A percentile compares a stretch with the other conserved stretches of the same genome.
These are phyloP conservation scores for Digitonthophagus gazella DNA, from an alignment of 2,888 invertebrate species.

Conservation along the genomic window DNA sequence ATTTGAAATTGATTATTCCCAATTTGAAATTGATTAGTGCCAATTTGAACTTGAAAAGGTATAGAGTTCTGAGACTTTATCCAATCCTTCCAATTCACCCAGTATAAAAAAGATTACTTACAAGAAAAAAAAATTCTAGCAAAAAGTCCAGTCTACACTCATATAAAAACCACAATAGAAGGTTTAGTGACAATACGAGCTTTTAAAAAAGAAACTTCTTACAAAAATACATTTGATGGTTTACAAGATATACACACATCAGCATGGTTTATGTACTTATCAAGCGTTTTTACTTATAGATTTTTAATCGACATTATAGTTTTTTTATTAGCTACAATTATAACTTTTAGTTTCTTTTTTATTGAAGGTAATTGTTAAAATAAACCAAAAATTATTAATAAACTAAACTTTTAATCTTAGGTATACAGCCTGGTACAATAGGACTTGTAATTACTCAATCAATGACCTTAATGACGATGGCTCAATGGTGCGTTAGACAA, in stretches of 20 bases:
- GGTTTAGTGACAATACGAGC: slow-evolving; percentile 73
- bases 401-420: slow-evolving; percentile 34
- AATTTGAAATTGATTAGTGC: no score
- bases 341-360: slow-evolving; percentile 65
- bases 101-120: no score
- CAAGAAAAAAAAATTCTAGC: slow-evolving; percentile 55
- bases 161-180: slow-evolving; percentile 67
- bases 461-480: slow-evolving; percentile 54
- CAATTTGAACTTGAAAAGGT: no score
- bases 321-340: slow-evolving; percentile 62
- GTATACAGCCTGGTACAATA: slow-evolving; percentile 46
- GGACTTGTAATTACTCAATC: slow-evolving; percentile 49
- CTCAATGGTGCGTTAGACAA: slow-evolving; percentile 80
- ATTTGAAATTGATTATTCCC: no score
- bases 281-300: slow-evolving; percentile 65
- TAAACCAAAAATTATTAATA: neutral
- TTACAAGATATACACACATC: slow-evolving; percentile 64
- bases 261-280: slow-evolving; percentile 70
- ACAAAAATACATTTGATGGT: slow-evolving; percentile 59
- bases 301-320: slow-evolving; percentile 71
- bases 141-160: slow-evolving; percentile 72
- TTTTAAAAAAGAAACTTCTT: slow-evolving; percentile 59
- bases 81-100: no score
- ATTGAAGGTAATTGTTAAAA: slow-evolving; percentile 35
- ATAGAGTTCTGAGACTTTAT: no score